A percentile compares a stretch with the other conserved stretches of the same genome.
These are phyloP conservation scores for Euschistus heros DNA, from an alignment of 1,140 invertebrate genomes.

Conservation along the genomic window DNA sequence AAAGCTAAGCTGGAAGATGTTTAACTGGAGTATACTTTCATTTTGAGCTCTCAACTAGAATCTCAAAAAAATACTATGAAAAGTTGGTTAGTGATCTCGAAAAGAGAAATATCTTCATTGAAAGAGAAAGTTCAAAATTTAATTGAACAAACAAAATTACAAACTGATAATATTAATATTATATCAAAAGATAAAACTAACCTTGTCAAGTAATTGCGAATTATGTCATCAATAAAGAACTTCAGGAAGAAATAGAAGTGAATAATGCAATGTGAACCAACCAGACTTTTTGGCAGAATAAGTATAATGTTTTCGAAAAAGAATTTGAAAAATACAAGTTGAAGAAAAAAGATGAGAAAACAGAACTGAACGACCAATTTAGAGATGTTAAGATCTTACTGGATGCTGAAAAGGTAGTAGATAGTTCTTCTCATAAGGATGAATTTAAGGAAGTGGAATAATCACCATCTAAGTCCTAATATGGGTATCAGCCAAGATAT, in stretches of 20 bases:
- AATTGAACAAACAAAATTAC: constrained; percentile 35
- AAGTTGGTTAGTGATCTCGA: constrained; percentile 59
- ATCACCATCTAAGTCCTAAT: too few species aligned
- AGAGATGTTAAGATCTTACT: constrained; percentile 94
- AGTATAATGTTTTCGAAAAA: constrained; percentile 52
- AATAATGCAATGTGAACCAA: constrained; percentile 63
- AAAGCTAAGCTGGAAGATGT: constrained; percentile 89
- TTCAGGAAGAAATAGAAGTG: constrained; percentile 67
- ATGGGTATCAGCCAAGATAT: too few species aligned
- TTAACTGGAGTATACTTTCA: constrained; percentile 91
- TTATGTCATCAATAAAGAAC: constrained; percentile 44
- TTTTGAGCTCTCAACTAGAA: constrained; percentile 91
- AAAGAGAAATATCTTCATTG: constrained; percentile 41
- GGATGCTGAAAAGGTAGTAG: constrained; percentile 60
- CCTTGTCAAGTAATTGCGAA: constrained; percentile 27
- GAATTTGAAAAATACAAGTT: constrained; percentile 44
- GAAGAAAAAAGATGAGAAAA: constrained; percentile 55
- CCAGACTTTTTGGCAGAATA: constrained; percentile 63
- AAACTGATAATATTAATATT: constrained; percentile 31
- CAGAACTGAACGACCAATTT: constrained; percentile 80
- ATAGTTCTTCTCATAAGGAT: constrained; percentile 40
- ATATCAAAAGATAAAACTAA: constrained; percentile 26
- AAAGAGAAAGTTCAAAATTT: constrained; percentile 39
- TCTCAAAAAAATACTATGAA: constrained; percentile 87
- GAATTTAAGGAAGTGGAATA: constrained; percentile 60